phyloP scores from a whole-genome alignment of 2,113 vertebrate species.

The Vulpes vulpes region DNA sequence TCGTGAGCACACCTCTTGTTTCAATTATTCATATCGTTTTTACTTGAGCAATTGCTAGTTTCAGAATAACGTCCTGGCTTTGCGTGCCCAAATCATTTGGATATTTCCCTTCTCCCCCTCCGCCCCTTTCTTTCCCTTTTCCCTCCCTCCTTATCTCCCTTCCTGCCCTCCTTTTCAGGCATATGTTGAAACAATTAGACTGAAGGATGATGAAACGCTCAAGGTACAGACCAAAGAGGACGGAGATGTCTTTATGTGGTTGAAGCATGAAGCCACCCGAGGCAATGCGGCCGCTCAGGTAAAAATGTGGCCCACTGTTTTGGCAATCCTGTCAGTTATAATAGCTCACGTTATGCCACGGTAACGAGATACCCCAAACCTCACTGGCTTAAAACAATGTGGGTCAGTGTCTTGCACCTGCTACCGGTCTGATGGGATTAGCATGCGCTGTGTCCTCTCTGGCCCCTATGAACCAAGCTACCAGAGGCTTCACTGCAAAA shows the following conservation, averaged over 20 bases:
- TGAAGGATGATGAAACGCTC: conserved; percentile 90
- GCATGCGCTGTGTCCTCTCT: neutral
- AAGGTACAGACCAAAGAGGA: conserved; percentile 89
- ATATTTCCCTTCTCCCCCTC: neutral
- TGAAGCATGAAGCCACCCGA: conserved; percentile 92
- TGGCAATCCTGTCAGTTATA: neutral
- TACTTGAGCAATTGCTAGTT: neutral
- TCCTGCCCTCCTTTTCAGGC: conserved; percentile 84
- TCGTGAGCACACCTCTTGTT: neutral
- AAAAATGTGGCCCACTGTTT: fast-evolving
- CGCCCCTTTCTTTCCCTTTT: neutral
- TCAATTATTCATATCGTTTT: conserved; percentile 16
- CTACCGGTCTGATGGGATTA: fast-evolving
- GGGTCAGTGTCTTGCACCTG: neutral
- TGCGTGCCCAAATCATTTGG: neutral
- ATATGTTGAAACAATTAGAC: conserved; percentile 90
- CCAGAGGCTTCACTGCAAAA: no score
- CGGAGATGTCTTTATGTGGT: conserved; percentile 91
- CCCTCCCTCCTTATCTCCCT: neutral
- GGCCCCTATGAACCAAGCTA: neutral
- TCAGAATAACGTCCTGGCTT: neutral
- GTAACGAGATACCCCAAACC: neutral
- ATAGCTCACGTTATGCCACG: neutral
- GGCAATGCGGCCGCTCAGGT: conserved; percentile 94
- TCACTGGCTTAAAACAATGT: neutral